Conservation (phyloP, 2,888 invertebrate genomes). For the Drosophila borborema region DNA sequence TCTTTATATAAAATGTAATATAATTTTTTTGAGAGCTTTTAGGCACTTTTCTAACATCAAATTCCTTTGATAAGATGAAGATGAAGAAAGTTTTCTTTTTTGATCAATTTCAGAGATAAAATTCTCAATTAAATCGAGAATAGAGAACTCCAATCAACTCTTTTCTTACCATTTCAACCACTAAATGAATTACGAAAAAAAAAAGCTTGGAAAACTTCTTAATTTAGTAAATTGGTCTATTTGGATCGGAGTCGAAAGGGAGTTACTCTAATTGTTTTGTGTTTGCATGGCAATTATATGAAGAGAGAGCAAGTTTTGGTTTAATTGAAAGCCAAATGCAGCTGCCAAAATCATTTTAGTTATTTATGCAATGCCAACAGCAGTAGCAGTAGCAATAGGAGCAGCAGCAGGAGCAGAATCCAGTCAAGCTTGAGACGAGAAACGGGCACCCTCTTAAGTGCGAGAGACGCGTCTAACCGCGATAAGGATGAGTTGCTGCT, state of each 20-base stretch:
- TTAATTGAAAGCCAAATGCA: slow-evolving; percentile 62
- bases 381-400: background rate
- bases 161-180: background rate
- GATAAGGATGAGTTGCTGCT: slow-evolving; percentile 5
- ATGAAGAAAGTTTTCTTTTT: too few species aligned
- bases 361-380: slow-evolving; percentile 50
- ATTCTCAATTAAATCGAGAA: too few species aligned
- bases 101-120: too few species aligned
- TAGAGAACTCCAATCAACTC: too few species aligned
- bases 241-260: slow-evolving; percentile 3
- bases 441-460: slow-evolving; percentile 15
- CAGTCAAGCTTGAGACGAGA: slow-evolving; percentile 1
- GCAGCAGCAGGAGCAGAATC: background rate
- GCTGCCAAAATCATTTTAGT: slow-evolving; percentile 61
- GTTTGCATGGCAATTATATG: slow-evolving; percentile 66
- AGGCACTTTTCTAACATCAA: too few species aligned
- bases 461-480: slow-evolving; percentile 50
- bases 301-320: slow-evolving; percentile 40
- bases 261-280: slow-evolving; percentile 45
- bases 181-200: background rate
- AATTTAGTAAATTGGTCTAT: slow-evolving; percentile 6
- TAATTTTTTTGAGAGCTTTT: too few species aligned
- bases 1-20: too few species aligned
- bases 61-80: too few species aligned
- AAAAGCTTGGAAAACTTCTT: background rate